Conservation (phyloP, 1,140 invertebrate species). For the Panagrolaimus sp. region DNA sequence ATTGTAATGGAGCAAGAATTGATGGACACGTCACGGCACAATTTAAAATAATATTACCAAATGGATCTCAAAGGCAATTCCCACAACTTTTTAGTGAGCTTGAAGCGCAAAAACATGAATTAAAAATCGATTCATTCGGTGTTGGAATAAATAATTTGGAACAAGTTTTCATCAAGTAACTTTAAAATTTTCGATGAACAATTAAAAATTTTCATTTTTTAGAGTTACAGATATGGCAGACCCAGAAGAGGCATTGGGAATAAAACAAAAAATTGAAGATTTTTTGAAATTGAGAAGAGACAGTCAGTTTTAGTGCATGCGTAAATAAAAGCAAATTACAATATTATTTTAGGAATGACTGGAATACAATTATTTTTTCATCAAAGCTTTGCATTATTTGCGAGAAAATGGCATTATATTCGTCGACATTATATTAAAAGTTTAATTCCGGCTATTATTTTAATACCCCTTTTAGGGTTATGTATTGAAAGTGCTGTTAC, state of each 20-base stretch:
- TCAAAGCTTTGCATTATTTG: not conserved
- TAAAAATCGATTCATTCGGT: not conserved
- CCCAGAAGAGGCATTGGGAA: not conserved
- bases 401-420: not conserved
- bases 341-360: not conserved
- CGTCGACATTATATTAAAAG: constrained; percentile 1
- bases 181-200: not conserved
- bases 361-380: not conserved
- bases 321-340: not conserved
- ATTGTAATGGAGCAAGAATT: constrained; percentile 18
- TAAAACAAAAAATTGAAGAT: not conserved
- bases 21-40: constrained; percentile 13
- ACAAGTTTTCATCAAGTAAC: constrained; percentile 9
- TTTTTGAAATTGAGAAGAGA: not conserved
- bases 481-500: not conserved
- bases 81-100: constrained; percentile 18
- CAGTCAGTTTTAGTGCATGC: not conserved
- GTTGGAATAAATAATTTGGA: not conserved
- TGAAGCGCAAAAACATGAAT: not conserved
- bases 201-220: not conserved
- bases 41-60: constrained; percentile 20
- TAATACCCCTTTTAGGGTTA: not conserved
- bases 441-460: not conserved
- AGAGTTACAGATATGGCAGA: not conserved
- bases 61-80: constrained; percentile 13